Evolutionary conservation across 1,140 invertebrate genomes (phyloP).

Genomic region (Harpegnathos saltator): DNA sequence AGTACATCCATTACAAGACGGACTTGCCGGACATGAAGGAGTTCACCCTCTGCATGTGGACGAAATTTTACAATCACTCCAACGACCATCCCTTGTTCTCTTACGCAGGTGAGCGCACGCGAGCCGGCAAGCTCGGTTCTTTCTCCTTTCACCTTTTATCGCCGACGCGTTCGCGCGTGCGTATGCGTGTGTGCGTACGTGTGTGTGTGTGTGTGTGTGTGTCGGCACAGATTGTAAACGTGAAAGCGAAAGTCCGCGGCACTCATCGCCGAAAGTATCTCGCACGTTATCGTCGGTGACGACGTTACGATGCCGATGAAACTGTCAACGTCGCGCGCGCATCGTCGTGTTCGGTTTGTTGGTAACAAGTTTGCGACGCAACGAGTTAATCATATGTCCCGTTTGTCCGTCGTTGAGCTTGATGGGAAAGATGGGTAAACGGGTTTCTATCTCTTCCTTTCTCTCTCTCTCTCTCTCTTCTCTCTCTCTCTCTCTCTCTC

Average conservation of each 20-base stretch:
- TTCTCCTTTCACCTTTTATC: conserved; percentile 57
- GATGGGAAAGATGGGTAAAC: not conserved
- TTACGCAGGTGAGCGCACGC: conserved; percentile 90
- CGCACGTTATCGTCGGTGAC: conserved; percentile 6
- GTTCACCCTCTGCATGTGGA: conserved; percentile 93
- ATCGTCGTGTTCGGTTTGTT: too few species aligned
- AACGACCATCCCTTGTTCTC: conserved; percentile 93
- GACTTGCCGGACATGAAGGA: conserved; percentile 91
- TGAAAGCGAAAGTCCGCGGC: conserved; percentile 60
- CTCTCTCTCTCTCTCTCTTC: not conserved
- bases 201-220: not conserved
- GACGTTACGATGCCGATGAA: not conserved
- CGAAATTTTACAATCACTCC: conserved; percentile 92
- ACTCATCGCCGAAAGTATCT: conserved; percentile 31
- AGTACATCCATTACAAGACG: conserved; percentile 89
- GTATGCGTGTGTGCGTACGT: too few species aligned
- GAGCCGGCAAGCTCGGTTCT: not conserved
- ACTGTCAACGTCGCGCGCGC: too few species aligned
- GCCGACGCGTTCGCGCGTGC: not conserved
- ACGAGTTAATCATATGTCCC: not conserved
- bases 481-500: too few species aligned
- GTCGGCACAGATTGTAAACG: not conserved
- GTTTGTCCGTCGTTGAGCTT: not conserved
- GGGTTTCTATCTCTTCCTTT: not conserved
- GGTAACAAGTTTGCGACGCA: not conserved